Evolutionary conservation across 2,888 invertebrate species (phyloP).

Genomic region (Eremobia ochroleuca): DNA sequence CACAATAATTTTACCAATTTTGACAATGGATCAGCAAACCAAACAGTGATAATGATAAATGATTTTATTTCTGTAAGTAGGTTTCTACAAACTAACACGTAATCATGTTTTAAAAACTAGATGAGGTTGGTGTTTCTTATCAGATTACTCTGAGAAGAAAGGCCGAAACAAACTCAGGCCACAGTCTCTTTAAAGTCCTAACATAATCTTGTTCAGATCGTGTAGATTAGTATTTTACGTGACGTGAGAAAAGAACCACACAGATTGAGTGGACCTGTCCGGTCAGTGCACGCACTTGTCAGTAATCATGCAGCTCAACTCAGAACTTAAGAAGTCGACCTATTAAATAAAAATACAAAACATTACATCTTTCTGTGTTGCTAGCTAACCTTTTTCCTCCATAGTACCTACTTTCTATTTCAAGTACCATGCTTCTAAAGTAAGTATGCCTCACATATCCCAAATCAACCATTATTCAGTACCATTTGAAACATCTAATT

Average conservation of each 20-base stretch:
- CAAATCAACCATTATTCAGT: not conserved
- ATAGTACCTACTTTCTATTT: not conserved
- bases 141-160: too few relatives aligned
- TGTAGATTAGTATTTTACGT: too few relatives aligned
- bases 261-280: not conserved
- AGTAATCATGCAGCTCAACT: too few relatives aligned
- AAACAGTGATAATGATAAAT: not conserved
- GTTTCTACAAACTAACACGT: not conserved
- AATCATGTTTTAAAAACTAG: too few relatives aligned
- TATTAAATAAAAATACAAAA: not conserved
- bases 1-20: not conserved
- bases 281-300: not conserved
- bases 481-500: not conserved
- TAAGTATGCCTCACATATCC: not conserved
- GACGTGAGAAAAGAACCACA: not conserved
- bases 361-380: not conserved
- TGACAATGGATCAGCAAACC: not conserved
- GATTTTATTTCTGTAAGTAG: not conserved
- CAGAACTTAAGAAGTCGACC: too few relatives aligned
- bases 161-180: too few relatives aligned
- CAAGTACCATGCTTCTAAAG: not conserved
- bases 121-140: not conserved
- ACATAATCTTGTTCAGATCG: too few relatives aligned
- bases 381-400: not conserved
- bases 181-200: too few relatives aligned